These are phyloP conservation scores for Sciurus niger DNA, from an alignment of 2,113 vertebrate species.

Conservation along the genomic window DNA sequence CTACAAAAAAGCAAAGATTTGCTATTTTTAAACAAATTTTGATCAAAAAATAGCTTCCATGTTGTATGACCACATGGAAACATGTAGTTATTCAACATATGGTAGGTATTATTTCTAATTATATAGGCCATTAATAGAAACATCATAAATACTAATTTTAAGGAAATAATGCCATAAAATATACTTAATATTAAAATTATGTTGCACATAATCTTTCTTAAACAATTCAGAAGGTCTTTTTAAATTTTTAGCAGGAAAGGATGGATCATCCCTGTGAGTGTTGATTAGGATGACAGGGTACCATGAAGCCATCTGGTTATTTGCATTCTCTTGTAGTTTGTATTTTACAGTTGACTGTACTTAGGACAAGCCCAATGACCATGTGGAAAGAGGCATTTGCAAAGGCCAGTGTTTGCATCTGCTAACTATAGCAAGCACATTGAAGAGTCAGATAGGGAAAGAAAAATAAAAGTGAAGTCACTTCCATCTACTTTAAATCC, in stretches of 20 bases:
- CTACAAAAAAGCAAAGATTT: slow-evolving; percentile 16
- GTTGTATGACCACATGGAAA: slow-evolving; percentile 6
- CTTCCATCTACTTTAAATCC: not conserved
- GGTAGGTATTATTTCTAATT: not conserved
- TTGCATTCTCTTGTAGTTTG: not conserved
- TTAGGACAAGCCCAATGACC: not conserved
- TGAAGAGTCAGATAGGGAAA: not conserved
- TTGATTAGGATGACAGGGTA: not conserved
- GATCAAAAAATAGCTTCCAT: not conserved
- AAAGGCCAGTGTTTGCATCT: not conserved
- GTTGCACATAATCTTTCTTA: not conserved
- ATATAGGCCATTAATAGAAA: slow-evolving; percentile 51
- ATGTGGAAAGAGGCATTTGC: not conserved
- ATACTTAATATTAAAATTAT: slow-evolving; percentile 10
- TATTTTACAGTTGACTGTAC: not conserved
- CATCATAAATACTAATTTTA: slow-evolving; percentile 17
- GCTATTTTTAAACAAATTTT: slow-evolving; percentile 40
- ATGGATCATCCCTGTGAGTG: no score
- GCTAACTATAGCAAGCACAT: not conserved
- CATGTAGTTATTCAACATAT: not conserved
- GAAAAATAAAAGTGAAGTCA: not conserved
- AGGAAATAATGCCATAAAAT: slow-evolving; percentile 29
- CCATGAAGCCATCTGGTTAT: not conserved
- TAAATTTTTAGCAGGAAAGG: not conserved
- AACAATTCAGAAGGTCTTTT: not conserved